Percentiles rank a stretch among this genome's conserved stretches.
These are phyloP conservation scores for Yponomeuta cagnagella DNA, from an alignment of 2,888 invertebrate species.

Conservation along the genomic window DNA sequence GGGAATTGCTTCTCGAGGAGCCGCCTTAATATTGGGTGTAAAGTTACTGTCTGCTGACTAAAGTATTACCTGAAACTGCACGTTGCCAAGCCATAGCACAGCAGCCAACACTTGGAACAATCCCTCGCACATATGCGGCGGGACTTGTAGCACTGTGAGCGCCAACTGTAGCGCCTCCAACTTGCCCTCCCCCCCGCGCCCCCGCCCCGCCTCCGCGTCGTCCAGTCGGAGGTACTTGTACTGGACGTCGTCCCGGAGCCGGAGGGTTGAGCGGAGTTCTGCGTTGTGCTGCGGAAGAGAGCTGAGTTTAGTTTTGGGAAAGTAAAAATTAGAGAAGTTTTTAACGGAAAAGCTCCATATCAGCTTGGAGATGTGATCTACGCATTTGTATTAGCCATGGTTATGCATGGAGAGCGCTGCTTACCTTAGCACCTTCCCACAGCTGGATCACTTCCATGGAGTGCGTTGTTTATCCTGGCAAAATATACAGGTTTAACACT, in stretches of 20 bases:
- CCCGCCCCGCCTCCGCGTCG: slow-evolving; percentile 74
- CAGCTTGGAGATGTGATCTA: too few relatives aligned
- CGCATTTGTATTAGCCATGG: too few relatives aligned
- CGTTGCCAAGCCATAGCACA: slow-evolving; percentile 93
- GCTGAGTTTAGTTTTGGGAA: neutral
- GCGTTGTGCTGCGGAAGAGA: slow-evolving; percentile 74
- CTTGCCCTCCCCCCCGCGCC: slow-evolving; percentile 56
- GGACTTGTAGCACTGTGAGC: slow-evolving; percentile 91
- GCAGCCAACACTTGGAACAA: slow-evolving; percentile 92
- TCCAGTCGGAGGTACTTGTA: slow-evolving; percentile 91
- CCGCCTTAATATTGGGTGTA: too few relatives aligned
- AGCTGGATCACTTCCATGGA: too few relatives aligned
- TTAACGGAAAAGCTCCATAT: too few relatives aligned
- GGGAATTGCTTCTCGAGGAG: too few relatives aligned
- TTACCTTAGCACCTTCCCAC: too few relatives aligned
- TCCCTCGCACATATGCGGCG: slow-evolving; percentile 89
- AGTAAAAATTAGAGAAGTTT: too few relatives aligned
- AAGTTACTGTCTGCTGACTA: neutral
- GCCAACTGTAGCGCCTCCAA: slow-evolving; percentile 91
- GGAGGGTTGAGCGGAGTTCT: slow-evolving; percentile 83
- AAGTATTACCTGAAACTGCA: slow-evolving; percentile 80
- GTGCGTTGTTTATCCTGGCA: too few relatives aligned
- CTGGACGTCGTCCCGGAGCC: slow-evolving; percentile 83
- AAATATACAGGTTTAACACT: too few relatives aligned
- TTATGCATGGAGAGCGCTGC: too few relatives aligned